Conservation (phyloP, 1,140 invertebrate species). For the Megathymus violae region DNA sequence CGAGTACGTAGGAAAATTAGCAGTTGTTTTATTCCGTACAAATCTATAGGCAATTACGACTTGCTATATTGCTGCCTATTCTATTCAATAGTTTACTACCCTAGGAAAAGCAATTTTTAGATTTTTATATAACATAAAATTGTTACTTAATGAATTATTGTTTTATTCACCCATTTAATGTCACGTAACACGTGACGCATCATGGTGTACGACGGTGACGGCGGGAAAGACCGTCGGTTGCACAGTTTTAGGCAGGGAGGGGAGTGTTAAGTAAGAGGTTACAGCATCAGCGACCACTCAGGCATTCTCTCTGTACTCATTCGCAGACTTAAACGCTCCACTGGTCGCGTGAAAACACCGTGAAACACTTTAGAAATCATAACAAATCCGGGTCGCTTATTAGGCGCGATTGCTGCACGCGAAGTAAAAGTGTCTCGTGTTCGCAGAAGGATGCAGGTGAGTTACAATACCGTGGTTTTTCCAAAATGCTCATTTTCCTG, state of each 20-base stretch:
- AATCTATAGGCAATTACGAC: not conserved
- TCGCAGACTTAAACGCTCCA: slow-evolving; percentile 52
- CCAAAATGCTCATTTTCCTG: slow-evolving; percentile 13
- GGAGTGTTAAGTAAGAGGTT: slow-evolving; percentile 78
- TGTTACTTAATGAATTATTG: slow-evolving; percentile 28
- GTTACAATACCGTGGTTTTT: slow-evolving; percentile 41
- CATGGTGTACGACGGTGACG: not conserved
- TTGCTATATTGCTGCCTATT: not conserved
- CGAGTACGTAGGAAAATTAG: too few species aligned
- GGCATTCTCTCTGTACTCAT: slow-evolving; percentile 61
- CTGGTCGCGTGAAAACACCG: slow-evolving; percentile 42
- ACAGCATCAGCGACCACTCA: slow-evolving; percentile 53
- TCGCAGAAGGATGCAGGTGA: slow-evolving; percentile 54
- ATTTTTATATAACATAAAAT: slow-evolving; percentile 33
- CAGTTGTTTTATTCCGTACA: too few species aligned
- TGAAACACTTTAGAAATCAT: slow-evolving; percentile 54
- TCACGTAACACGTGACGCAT: slow-evolving; percentile 52
- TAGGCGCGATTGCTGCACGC: too few species aligned
- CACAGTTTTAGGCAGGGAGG: slow-evolving; percentile 49
- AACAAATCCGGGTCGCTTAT: slow-evolving; percentile 58
- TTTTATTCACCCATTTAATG: slow-evolving; percentile 39
- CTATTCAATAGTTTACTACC: not conserved
- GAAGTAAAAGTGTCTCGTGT: slow-evolving; percentile 61
- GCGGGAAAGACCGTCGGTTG: slow-evolving; percentile 26
- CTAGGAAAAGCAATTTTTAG: slow-evolving; percentile 9